These are phyloP conservation scores for Spea hammondii DNA, from an alignment of 2,797 vertebrate genomes.

Conservation along the genomic window DNA sequence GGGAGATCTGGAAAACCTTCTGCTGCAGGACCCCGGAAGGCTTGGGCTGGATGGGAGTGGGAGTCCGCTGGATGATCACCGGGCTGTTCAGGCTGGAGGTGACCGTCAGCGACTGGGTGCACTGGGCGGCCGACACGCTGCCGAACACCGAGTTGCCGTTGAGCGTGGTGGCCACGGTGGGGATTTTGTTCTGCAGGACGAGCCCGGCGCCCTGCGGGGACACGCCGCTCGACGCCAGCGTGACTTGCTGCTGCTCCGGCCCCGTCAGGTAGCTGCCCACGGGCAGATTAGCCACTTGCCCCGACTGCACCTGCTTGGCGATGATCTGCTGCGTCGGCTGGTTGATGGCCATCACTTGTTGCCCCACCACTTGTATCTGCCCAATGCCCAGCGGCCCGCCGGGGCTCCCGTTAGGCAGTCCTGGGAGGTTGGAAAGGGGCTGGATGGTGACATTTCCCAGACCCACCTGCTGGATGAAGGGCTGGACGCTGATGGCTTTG, in stretches of 20 bases:
- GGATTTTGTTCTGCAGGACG: slow-evolving; percentile 88
- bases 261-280: slow-evolving; percentile 88
- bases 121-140: slow-evolving; percentile 57
- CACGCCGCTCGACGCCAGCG: slow-evolving; percentile 61
- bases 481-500: slow-evolving; percentile 91
- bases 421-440: slow-evolving; percentile 86
- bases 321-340: slow-evolving; percentile 83
- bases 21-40: slow-evolving; percentile 73
- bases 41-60: slow-evolving; percentile 95
- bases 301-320: slow-evolving; percentile 75
- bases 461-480: slow-evolving; percentile 88
- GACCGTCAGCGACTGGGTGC: slow-evolving; percentile 63
- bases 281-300: slow-evolving; percentile 62
- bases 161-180: slow-evolving; percentile 78
- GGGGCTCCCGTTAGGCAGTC: slow-evolving; percentile 87
- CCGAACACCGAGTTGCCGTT: slow-evolving; percentile 86
- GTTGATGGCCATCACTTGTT: slow-evolving; percentile 97
- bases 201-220: slow-evolving; percentile 73
- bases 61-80: slow-evolving; percentile 90
- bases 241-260: slow-evolving; percentile 72
- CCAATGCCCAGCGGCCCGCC: slow-evolving; percentile 85
- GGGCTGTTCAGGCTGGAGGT: slow-evolving; percentile 63
- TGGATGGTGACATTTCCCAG: slow-evolving; percentile 93
- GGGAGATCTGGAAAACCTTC: slow-evolving; percentile 74
- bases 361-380: slow-evolving; percentile 93